Conservation (phyloP, 2,113 vertebrate genomes). For the Jaculus jaculus region DNA sequence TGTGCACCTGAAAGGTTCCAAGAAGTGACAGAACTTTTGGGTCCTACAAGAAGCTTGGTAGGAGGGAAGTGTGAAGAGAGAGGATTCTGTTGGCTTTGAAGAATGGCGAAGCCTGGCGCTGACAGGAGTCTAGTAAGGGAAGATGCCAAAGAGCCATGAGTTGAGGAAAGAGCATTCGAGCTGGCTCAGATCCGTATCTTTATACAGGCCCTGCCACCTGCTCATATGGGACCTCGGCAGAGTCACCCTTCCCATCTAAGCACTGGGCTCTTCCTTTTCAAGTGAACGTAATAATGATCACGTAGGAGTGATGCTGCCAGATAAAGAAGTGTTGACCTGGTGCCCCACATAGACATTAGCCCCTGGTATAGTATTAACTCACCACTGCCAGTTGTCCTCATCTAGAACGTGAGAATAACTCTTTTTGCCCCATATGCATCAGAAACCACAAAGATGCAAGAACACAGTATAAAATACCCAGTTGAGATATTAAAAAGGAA, state of each 20-base stretch:
- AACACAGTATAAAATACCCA: not conserved
- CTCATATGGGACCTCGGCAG: not conserved
- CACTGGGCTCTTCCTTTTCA: not conserved
- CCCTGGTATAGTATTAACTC: not conserved
- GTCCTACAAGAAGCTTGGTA: not conserved
- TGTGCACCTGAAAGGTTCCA: not conserved
- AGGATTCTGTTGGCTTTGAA: not conserved
- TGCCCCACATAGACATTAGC: not conserved
- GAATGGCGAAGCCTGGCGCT: not conserved
- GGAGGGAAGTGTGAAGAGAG: not conserved
- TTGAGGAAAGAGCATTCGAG: not conserved
- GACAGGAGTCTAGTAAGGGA: no score
- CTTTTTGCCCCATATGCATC: not conserved
- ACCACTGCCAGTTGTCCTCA: not conserved
- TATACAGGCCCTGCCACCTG: not conserved
- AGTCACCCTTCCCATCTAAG: not conserved
- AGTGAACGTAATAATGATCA: not conserved
- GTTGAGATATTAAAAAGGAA: not conserved
- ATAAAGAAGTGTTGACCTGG: not conserved
- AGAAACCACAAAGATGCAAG: not conserved
- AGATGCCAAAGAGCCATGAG: rapidly evolving
- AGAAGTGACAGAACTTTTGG: not conserved
- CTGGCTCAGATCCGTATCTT: not conserved
- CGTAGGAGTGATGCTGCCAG: not conserved
- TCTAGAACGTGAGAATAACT: not conserved